Evolutionary conservation across 2,113 vertebrate species (phyloP), one percentile per base, ranked within the genome.

Genomic region (Scolopax mira): DNA sequence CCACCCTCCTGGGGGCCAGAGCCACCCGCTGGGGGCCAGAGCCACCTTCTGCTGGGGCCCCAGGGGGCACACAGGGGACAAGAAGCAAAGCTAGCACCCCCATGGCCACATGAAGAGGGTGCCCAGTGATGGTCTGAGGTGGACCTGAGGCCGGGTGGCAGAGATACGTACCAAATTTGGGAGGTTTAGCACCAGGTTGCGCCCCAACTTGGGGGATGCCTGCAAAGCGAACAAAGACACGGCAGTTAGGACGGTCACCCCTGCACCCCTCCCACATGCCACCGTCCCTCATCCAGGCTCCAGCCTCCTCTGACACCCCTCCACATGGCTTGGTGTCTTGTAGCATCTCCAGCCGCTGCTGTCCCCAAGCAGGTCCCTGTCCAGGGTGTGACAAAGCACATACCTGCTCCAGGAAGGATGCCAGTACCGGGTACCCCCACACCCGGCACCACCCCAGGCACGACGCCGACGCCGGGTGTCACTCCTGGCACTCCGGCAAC

Each of bases 111-210:
- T 1, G 2, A 62, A 35, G 35, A 85, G 30, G n/a, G 27, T 71
- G 52, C 31, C 57, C 1, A 0, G 66, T 25, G 52, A 31, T 3
- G 7, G 24, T 15, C 44, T 0, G 0, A 79, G 42, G 31, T 16
- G 46, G 54, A 69, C 31, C 18, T 55, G 54, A 70, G 69, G 17
- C 51, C 42, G 22, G 4, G 74, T 23, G 30, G 6, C 51, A 48
- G 60, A 18, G 35, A 19, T 77, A 96, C 95, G 1, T 96, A 98
- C 98, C 98, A 0, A 98, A 98, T 95, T 98, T 98, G 52, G 98
- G 94, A 89, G 97, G 96, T 79, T 98, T 98, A 88, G 94, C 98
- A 90, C 98, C 97, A 46, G 96, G 94, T 79, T 95, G 96, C 72
- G 90, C 93, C 87, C 97, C 97, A 28, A 96, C 11, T 80, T 97